Evolutionary conservation across 2,888 invertebrate species (phyloP).

Genomic region (Notocelia uddmanniana): DNA sequence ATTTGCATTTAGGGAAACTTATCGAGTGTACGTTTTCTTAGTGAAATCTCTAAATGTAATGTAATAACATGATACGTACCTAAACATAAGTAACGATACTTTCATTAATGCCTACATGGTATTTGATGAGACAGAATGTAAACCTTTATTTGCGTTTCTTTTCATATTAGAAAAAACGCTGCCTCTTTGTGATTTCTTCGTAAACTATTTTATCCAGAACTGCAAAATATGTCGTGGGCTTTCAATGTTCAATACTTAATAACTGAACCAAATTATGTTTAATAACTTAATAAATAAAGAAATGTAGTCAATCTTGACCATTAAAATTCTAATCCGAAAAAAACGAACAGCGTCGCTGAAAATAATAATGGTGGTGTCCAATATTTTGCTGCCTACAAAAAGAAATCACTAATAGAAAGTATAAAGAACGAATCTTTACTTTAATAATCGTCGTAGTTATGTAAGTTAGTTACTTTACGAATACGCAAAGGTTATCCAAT

Average conservation of each 20-base stretch:
- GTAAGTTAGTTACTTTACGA: conserved; percentile 3
- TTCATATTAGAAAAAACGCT: not conserved
- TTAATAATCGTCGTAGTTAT: conserved; percentile 3
- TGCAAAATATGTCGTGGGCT: not conserved
- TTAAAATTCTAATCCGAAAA: not conserved
- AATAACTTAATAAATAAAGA: not conserved
- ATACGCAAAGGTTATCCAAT: conserved; percentile 29
- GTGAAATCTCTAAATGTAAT: conserved; percentile 21
- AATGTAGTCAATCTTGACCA: not conserved
- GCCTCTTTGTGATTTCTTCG: not conserved
- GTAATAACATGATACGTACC: not conserved
- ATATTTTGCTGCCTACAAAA: conserved; percentile 3
- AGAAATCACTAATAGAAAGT: not conserved
- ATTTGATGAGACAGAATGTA: not conserved
- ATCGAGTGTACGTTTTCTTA: conserved; percentile 33
- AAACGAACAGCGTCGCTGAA: not conserved
- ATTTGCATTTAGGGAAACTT: conserved; percentile 34
- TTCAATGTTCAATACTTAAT: not conserved
- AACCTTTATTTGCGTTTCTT: not conserved
- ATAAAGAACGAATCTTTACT: not conserved
- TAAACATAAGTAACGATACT: not conserved
- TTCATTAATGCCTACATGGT: too few species aligned
- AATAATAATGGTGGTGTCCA: not conserved
- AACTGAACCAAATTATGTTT: too few species aligned
- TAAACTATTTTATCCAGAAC: not conserved